Evolutionary conservation across 2,113 vertebrate genomes (phyloP), one percentile per base, ranked within the genome.

Genomic region (Abramis brama): DNA sequence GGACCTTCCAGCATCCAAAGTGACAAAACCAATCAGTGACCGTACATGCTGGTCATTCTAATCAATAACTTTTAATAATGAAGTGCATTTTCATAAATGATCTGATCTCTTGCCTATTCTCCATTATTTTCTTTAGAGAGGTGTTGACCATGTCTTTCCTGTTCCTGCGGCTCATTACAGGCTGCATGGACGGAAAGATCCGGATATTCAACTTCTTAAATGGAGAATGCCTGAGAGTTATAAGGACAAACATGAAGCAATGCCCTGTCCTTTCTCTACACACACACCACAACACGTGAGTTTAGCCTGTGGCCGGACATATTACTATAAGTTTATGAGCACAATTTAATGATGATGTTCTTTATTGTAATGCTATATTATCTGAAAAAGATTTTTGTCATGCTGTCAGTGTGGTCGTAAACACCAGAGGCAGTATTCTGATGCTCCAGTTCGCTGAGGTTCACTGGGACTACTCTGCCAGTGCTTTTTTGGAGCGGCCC

Each of bases 101-200:
- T 86, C 60, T 25, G 1, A 5, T 36, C 25, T 86, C 74, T 19
- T 70, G 47, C 1, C 55, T 66, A 15, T 30, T 57, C 11, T 83
- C 17, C 36, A 12, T 74, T 62, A 33, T 82, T 13, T 55, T 45
- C 23, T 78, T 1, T 91, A 99, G 97, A 93, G 96, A 95, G 83
- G 97, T 99, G 0, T 91, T 94, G n/a, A 93, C 95, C 0, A 84
- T 99, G 92, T 93, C 93, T 9, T 92, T 97, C 47, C 86, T 94
- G 47, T 97, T 94, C 88, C 97, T 99, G 64, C 90, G 97, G 23
- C 94, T 98, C 36, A 85, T 98, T 91, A 99, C 95, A 0, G 96
- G 96, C 86, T 98, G 97, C n/a, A 93, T 88, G 1, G 98, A 99
- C 0, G 97, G 97, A 50, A 97, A 94, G 90, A 95, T 98, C 80